Evolutionary conservation across 1,140 invertebrate species (phyloP).

Genomic region (Globodera ellingtonae): DNA sequence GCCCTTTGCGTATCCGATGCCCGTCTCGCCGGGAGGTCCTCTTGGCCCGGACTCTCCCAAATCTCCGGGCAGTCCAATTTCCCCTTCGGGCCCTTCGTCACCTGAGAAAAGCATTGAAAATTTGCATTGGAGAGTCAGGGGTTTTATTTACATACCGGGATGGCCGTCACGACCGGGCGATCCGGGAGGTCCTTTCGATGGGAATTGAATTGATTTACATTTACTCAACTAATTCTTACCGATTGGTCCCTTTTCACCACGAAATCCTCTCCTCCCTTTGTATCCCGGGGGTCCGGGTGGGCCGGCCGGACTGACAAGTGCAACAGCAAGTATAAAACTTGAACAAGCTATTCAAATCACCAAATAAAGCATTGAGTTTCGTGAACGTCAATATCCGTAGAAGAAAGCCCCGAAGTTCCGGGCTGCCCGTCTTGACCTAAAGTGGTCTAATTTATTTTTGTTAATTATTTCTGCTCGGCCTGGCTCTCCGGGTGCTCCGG

Average conservation of each 20-base stretch:
- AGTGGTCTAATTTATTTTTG: background rate
- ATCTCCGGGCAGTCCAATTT: constrained; percentile 31
- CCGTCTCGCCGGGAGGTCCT: constrained; percentile 36
- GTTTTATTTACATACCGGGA: background rate
- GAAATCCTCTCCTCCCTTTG: constrained; percentile 42
- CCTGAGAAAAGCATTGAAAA: background rate
- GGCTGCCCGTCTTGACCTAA: constrained; percentile 20
- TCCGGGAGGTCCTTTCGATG: constrained; percentile 38
- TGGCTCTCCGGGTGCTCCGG: constrained; percentile 9
- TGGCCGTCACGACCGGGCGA: constrained; percentile 31
- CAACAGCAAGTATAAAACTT: background rate
- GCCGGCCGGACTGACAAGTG: constrained; percentile 36
- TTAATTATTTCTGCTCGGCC: background rate
- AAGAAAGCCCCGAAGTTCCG: constrained; percentile 21
- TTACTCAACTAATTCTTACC: constrained; percentile 5
- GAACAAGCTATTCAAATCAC: constrained; percentile 1
- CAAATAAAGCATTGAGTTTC: background rate
- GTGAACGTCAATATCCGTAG: constrained; percentile 2
- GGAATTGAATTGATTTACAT: background rate
- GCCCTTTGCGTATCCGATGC: constrained; percentile 40
- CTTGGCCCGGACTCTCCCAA: constrained; percentile 29
- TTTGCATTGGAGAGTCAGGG: background rate
- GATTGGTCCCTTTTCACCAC: constrained; percentile 45
- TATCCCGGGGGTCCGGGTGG: constrained; percentile 47
- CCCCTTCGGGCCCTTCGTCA: constrained; percentile 30